Percentiles rank a stretch among this genome's conserved stretches.
phyloP scores from a whole-genome alignment of 2,113 vertebrate genomes.

The Cnemophilus loriae region DNA sequence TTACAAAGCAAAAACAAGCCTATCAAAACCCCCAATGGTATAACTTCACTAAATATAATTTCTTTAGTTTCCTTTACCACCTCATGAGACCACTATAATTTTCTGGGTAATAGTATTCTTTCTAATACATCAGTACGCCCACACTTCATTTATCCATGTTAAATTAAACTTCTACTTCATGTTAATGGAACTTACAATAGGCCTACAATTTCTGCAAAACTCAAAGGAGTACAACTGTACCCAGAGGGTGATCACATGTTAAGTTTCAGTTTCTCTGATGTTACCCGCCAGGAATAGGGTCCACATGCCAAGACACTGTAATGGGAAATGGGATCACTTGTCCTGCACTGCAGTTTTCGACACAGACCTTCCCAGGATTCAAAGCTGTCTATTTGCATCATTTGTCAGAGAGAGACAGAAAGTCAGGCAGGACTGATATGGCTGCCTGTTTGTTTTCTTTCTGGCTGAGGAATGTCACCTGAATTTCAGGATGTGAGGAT shows the following conservation, averaged over 20 bases:
- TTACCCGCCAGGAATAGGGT: neutral
- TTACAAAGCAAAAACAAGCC: constrained; percentile 50
- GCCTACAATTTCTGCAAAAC: neutral
- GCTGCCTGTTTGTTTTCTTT: neutral
- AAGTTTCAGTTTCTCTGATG: neutral
- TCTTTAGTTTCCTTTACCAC: constrained; percentile 23
- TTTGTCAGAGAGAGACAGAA: neutral
- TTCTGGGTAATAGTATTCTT: constrained; percentile 23
- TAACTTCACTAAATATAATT: constrained; percentile 30
- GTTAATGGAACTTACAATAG: neutral
- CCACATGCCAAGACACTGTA: neutral
- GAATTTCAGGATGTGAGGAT: neutral
- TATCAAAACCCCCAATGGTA: neutral
- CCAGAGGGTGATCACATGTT: neutral
- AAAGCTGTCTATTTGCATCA: rapidly evolving
- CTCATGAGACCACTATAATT: constrained; percentile 41
- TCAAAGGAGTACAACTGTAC: neutral
- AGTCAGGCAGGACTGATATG: neutral
- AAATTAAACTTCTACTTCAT: constrained; percentile 20
- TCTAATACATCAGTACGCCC: neutral
- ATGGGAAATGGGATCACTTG: rapidly evolving
- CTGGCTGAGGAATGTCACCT: neutral
- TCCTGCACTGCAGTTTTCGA: neutral
- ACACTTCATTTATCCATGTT: constrained; percentile 32
- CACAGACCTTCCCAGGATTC: neutral